Evolutionary conservation across 2,888 invertebrate genomes (phyloP).

Genomic region (Opisthograptis luteolata): DNA sequence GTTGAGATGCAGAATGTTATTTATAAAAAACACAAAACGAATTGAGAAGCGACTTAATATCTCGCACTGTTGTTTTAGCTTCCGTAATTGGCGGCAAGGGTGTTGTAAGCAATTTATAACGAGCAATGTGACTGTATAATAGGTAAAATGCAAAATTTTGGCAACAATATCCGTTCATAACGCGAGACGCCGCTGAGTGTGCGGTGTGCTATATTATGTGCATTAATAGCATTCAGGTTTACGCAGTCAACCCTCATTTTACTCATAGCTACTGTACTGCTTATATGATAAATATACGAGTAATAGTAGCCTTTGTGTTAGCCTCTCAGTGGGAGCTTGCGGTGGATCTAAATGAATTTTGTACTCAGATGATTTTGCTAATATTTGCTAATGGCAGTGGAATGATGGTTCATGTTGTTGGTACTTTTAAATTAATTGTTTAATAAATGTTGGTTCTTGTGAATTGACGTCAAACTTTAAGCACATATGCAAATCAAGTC

Average conservation of each 20-base stretch:
- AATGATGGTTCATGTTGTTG: background rate
- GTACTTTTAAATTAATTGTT: background rate
- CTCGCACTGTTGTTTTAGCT: conserved; percentile 27
- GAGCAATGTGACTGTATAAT: conserved; percentile 31
- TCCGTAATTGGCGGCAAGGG: conserved; percentile 37
- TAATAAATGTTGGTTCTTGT: background rate
- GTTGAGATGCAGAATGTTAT: too few relatives aligned
- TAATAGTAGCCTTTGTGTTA: conserved; percentile 2
- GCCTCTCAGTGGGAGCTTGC: background rate
- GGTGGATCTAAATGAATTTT: conserved; percentile 10
- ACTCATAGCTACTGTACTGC: conserved; percentile 6
- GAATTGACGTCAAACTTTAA: background rate
- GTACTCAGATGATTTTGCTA: conserved; percentile 9
- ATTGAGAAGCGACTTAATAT: conserved; percentile 17
- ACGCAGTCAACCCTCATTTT: conserved; percentile 25
- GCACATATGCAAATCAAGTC: too few relatives aligned
- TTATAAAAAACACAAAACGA: too few relatives aligned
- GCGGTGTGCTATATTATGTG: conserved; percentile 48
- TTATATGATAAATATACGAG: too few relatives aligned
- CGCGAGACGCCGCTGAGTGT: conserved; percentile 51
- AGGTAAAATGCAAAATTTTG: conserved; percentile 57
- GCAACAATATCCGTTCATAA: conserved; percentile 53
- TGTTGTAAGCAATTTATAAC: conserved; percentile 42
- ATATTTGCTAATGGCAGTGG: conserved; percentile 16
- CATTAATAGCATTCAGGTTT: conserved; percentile 52